A percentile compares a stretch with the other conserved stretches of the same genome.
phyloP scores from a whole-genome alignment of 2,888 invertebrate species.

The Lasioglossum malachurum region DNA sequence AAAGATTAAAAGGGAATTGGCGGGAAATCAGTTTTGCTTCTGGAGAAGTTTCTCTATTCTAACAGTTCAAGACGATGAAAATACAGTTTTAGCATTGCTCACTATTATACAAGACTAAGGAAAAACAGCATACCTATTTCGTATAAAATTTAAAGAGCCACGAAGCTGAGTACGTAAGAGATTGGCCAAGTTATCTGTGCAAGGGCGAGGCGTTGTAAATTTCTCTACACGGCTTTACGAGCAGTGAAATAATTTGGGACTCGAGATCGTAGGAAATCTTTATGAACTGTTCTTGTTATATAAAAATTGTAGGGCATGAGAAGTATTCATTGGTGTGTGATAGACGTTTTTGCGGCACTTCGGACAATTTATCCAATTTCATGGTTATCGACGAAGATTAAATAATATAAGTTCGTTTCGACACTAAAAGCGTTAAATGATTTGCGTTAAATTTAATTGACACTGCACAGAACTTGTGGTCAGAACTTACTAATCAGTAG shows the following conservation, averaged over 20 bases:
- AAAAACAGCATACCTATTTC: constrained; percentile 64
- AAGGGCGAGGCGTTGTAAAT: constrained; percentile 54
- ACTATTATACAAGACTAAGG: constrained; percentile 74
- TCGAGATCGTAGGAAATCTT: constrained; percentile 58
- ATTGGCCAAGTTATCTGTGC: constrained; percentile 72
- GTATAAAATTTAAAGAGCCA: constrained; percentile 60
- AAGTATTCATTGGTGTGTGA: constrained; percentile 38
- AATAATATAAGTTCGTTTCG: constrained; percentile 35
- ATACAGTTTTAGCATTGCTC: constrained; percentile 75
- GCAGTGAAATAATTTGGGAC: constrained; percentile 35
- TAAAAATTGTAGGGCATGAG: constrained; percentile 43
- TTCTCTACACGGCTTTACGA: constrained; percentile 40
- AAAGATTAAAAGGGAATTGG: neutral
- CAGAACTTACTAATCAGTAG: constrained; percentile 56
- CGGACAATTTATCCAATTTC: constrained; percentile 8
- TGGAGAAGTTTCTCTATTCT: neutral
- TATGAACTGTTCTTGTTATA: constrained; percentile 63
- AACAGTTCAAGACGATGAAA: constrained; percentile 62
- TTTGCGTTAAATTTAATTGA: constrained; percentile 20
- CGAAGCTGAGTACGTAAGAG: constrained; percentile 65
- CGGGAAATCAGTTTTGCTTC: neutral
- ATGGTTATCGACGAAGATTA: constrained; percentile 22
- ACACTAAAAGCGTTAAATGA: constrained; percentile 19
- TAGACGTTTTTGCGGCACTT: constrained; percentile 15
- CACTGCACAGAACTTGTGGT: constrained; percentile 62